These are phyloP conservation scores for Falco cherrug DNA, from an alignment of 2,797 vertebrate species.

Conservation along the genomic window DNA sequence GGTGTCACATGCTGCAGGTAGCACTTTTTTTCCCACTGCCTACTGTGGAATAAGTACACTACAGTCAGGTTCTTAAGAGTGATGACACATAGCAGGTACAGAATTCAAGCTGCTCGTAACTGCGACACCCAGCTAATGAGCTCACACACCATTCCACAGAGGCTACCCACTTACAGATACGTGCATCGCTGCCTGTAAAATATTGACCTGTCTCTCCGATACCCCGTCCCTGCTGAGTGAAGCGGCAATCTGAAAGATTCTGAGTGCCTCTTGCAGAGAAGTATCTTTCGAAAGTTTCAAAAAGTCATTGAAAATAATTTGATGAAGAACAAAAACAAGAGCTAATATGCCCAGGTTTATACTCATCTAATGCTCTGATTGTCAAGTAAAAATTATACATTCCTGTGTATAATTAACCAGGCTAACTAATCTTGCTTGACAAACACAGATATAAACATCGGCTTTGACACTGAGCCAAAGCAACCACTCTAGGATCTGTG, in stretches of 20 bases:
- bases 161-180: neutral
- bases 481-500: constrained; percentile 71
- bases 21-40: neutral
- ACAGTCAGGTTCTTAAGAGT: neutral
- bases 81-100: neutral
- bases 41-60: neutral
- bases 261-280: neutral
- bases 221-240: neutral
- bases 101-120: neutral
- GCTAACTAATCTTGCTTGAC: constrained; percentile 77
- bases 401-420: constrained; percentile 75
- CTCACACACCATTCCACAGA: neutral
- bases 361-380: constrained; percentile 15
- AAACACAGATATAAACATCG: constrained; percentile 72
- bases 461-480: constrained; percentile 69
- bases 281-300: constrained; percentile 1
- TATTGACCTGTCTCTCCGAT: neutral
- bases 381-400: constrained; percentile 58
- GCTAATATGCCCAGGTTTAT: constrained; percentile 14
- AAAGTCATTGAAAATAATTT: constrained; percentile 8
- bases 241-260: neutral
- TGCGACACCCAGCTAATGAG: neutral
- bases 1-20: neutral
- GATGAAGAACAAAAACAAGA: constrained; percentile 26
- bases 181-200: neutral